Base-by-base conservation (phyloP, 2,888 invertebrate genomes). In the Ditula angustiorana region DNA sequence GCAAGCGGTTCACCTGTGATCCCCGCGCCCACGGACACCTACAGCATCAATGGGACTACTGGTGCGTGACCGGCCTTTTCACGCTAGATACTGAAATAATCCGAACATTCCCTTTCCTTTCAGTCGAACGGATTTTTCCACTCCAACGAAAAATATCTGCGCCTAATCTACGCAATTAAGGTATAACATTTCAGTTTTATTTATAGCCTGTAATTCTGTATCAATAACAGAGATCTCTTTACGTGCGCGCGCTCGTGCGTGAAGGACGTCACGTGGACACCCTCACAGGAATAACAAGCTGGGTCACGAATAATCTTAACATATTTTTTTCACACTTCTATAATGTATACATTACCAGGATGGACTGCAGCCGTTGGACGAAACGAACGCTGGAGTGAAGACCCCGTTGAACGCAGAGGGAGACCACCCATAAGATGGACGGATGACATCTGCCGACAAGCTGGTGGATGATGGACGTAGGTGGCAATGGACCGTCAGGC, bases 151-250 rank as follows among this genome's bases (percentile, higher is more conserved):
- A 3, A 41, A 19, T n/a, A 52, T 30, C 3, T 16, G 30, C 41
- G 52, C 11, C 44, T 52, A 21, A 30, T 41, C 49, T 37, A 21
- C 24, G 7, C 23, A 33, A 55, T 55, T 37, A 23, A 59, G 16
- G 13, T 50, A 50, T 52, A 21, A 28, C 28, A 24, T 61, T 52
- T 46, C 44, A 24, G 23, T 4, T 11, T 46, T 58, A 58, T 55
- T 49, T 47, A 44, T 61, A 60, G n/a, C 5, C 7, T 56, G 56
- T 61, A 50, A 49, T 49, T 55, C 52, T 30, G 37, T 50, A 57
- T 49, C 21, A 19, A 26, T 58, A 11, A 13, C 44, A 26, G 23
- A 8, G 35, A 53, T 59, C 58, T 19, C 37, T 46, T 52, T 64
- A 52, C 52, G 2, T 35, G 33, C 57, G n/a, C 5, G 21, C 44